These are phyloP conservation scores for Amphipyra tragopoginis DNA, from an alignment of 2,888 invertebrate genomes.

Conservation along the genomic window DNA sequence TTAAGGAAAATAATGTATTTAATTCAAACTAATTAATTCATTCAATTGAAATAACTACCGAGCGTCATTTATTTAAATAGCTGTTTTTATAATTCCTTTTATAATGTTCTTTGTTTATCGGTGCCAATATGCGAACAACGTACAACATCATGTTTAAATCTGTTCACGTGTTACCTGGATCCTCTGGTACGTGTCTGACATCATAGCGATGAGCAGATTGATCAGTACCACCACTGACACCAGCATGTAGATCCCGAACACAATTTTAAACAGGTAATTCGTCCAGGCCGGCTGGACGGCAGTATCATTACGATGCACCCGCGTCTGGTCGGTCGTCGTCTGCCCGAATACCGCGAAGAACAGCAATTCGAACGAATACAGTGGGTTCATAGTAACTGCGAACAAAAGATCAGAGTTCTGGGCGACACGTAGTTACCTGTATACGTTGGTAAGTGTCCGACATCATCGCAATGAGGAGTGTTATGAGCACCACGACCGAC, in stretches of 20 bases:
- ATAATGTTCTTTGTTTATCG: conserved; percentile 20
- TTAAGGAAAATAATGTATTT: neutral
- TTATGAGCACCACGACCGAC: conserved; percentile 99
- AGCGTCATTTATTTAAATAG: conserved; percentile 15
- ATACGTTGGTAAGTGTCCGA: conserved; percentile 99
- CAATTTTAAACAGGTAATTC: conserved; percentile 95
- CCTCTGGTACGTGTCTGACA: conserved; percentile 99
- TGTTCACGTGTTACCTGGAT: conserved; percentile 94
- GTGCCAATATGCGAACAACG: conserved; percentile 51
- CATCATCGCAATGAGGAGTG: conserved; percentile 99
- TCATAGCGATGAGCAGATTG: conserved; percentile 99
- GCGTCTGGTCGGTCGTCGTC: conserved; percentile 94
- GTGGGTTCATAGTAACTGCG: conserved; percentile 97
- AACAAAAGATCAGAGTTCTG: conserved; percentile 85
- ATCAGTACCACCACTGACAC: conserved; percentile 99
- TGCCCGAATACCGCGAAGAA: conserved; percentile 99
- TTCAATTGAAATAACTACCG: neutral
- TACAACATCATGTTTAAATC: conserved; percentile 32
- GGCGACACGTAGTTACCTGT: conserved; percentile 93
- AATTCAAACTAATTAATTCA: conserved; percentile 1
- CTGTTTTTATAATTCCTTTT: conserved; percentile 22
- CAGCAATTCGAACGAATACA: conserved; percentile 98
- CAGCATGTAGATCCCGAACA: conserved; percentile 98
- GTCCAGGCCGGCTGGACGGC: conserved; percentile 95
- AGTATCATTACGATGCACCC: conserved; percentile 91